A percentile compares a stretch with the other conserved stretches of the same genome.
phyloP scores from a whole-genome alignment of 2,797 vertebrate genomes.

The Propithecus perrieri region DNA sequence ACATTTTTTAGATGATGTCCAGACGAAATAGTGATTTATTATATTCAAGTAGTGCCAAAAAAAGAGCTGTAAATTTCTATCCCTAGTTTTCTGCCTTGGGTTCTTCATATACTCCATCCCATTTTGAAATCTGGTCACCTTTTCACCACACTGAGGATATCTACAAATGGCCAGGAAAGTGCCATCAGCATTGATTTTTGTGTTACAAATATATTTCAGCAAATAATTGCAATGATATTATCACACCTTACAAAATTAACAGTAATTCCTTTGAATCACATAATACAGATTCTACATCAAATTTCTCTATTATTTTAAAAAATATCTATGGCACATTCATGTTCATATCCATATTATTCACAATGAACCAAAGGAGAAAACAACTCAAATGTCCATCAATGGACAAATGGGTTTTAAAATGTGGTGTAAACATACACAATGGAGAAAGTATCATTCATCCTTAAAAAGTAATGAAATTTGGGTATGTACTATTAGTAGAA shows the following conservation, averaged over 20 bases:
- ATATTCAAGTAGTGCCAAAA: not conserved
- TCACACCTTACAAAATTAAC: not conserved
- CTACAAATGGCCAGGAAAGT: not conserved
- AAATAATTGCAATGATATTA: not conserved
- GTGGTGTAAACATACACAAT: not conserved
- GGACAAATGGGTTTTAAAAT: not conserved
- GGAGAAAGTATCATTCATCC: not conserved
- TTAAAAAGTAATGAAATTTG: not conserved
- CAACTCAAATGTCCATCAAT: not conserved
- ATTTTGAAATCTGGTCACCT: not conserved
- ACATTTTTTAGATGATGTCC: not conserved
- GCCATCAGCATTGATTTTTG: not conserved
- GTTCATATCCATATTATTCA: not conserved
- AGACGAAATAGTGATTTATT: not conserved
- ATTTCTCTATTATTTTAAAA: not conserved
- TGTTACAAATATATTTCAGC: not conserved
- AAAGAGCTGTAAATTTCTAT: not conserved
- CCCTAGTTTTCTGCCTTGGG: not conserved
- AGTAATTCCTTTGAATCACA: not conserved
- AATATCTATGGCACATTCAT: not conserved
- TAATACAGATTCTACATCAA: not conserved
- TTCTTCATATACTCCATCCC: accelerated
- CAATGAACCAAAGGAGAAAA: not conserved
- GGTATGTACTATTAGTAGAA: not conserved
- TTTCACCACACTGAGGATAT: not conserved